Conservation (phyloP, 2,113 vertebrate species). For the Piprites chloris region DNA sequence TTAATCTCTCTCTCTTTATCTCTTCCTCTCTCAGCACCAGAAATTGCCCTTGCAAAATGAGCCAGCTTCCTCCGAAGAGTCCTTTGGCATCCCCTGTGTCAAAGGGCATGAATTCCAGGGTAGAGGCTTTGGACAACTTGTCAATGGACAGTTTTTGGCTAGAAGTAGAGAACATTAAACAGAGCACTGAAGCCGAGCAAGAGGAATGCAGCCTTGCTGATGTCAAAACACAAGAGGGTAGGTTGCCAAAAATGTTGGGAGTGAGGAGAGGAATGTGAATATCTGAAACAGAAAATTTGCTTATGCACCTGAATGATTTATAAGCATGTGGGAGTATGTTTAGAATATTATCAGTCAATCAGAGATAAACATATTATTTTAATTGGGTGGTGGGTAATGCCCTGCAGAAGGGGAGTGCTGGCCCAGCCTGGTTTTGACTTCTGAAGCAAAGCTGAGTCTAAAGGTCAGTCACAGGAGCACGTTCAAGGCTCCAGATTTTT, state of each 20-base stretch:
- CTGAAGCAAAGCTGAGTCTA: neutral
- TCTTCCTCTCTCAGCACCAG: constrained; percentile 31
- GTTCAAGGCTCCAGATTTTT: neutral
- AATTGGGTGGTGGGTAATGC: neutral
- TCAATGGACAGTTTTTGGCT: constrained; percentile 88
- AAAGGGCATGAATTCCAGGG: constrained; percentile 54
- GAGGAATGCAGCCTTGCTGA: constrained; percentile 75
- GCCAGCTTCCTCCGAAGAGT: constrained; percentile 70
- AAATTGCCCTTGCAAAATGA: constrained; percentile 77
- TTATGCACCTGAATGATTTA: neutral
- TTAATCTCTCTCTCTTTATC: constrained; percentile 17
- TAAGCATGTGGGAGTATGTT: neutral
- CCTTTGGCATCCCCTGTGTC: constrained; percentile 67
- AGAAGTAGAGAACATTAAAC: constrained; percentile 86
- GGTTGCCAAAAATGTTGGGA: constrained; percentile 22
- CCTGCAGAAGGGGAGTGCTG: neutral
- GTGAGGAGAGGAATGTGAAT: neutral
- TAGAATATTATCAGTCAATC: neutral
- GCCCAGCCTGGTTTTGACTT: neutral
- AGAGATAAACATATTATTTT: neutral
- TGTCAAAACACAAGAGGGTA: constrained; percentile 84
- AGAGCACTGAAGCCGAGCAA: constrained; percentile 73
- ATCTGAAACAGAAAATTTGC: neutral
- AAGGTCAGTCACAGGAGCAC: neutral
- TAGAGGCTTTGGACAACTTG: constrained; percentile 73